Evolutionary conservation across 2,888 invertebrate species (phyloP), one percentile per base, ranked within the genome.

Genomic region (Phymatocera aterrima): DNA sequence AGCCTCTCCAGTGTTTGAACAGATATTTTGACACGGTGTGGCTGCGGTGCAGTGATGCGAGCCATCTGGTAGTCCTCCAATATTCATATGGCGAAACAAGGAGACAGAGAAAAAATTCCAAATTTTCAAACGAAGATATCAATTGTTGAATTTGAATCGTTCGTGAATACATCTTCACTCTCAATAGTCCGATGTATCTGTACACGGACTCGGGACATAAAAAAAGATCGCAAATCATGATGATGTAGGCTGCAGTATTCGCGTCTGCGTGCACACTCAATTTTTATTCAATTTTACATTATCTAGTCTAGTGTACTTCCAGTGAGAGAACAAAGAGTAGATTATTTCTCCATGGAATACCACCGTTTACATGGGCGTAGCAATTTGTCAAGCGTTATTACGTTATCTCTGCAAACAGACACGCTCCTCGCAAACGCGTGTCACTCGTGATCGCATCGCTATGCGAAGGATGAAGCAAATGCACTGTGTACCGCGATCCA

Each of bases 381-480:
- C 28, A 34, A 51, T 21, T 3, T 31, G 46, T 48, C 31, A 31
- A 70, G n/a, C 4, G n/a, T 3, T 5, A 51, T 72, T 72, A 72
- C 31, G 72, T 51, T 72, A 51, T 72, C 72, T 51, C 34, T 51
- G 72, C 68, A 68, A 68, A 68, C 68, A 68, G n/a, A 68, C 68
- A 46, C 43, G 68, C 24, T 46, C 24, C 43, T 43, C 46, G 24
- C 1, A 68, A 68, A 46, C 68, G 46, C 68, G 68, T 28, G 24
- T 68, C 68, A 64, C 24, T 24, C 18, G 34, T 34, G n/a, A n/a
- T 37, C 18, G 43, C n/a, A n/a, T 28, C 15, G 61, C n/a, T 64
- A 18, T 37, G 61, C 61, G 34, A 18, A 18, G 8, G 61, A 64
- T 37, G 37, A n/a, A 18, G 10, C 34, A 57, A 28, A 10, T 18